Conservation (phyloP, 2,113 vertebrate genomes). For the Thinocorus orbignyianus region DNA sequence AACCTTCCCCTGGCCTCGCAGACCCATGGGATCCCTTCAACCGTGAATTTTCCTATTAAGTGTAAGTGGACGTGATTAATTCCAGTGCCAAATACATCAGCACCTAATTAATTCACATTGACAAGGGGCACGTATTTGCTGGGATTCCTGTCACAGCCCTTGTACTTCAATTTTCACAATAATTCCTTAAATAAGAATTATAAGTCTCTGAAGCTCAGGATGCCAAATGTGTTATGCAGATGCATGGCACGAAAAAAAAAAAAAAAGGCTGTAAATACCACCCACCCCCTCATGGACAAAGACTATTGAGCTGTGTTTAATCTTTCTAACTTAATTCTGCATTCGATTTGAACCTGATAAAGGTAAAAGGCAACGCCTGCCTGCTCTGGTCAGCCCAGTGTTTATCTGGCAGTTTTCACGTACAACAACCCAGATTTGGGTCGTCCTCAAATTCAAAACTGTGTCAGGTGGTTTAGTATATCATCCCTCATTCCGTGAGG, state of each 20-base stretch:
- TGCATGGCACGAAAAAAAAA: rapidly evolving
- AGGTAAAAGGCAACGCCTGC: background rate
- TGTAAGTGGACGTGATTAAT: background rate
- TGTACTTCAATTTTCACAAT: background rate
- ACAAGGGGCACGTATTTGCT: background rate
- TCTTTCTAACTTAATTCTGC: background rate
- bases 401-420: background rate
- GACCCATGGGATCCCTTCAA: background rate
- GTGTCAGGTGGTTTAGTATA: background rate
- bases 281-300: background rate
- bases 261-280: background rate
- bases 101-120: background rate
- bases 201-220: background rate
- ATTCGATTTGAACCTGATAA: background rate
- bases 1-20: background rate
- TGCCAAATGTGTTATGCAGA: rapidly evolving
- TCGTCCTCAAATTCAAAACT: background rate
- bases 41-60: background rate
- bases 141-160: background rate
- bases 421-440: background rate
- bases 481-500: background rate
- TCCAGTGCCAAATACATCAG: background rate
- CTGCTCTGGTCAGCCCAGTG: no score
- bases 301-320: background rate
- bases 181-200: background rate